Conservation (phyloP, 2,888 invertebrate genomes). For the Tetrapedia diversipes region DNA sequence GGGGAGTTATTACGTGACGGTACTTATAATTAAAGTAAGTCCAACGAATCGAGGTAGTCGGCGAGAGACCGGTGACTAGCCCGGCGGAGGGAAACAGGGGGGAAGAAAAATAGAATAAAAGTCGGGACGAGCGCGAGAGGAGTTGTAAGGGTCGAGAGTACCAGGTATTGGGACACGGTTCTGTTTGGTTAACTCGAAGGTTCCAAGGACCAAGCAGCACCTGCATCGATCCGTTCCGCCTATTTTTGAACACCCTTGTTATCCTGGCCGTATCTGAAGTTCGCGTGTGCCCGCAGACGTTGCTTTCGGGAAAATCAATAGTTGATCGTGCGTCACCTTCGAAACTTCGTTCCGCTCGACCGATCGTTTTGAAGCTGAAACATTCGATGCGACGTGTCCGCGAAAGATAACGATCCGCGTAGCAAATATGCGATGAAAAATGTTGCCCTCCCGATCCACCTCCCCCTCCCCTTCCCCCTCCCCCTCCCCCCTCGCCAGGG, state of each 20-base stretch:
- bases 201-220: slow-evolving; percentile 61
- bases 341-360: slow-evolving; percentile 34
- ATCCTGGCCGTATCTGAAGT: slow-evolving; percentile 68
- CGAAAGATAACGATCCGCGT: slow-evolving; percentile 26
- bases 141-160: background rate
- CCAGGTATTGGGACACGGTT: slow-evolving; percentile 29
- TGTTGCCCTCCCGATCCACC: background rate
- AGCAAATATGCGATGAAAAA: slow-evolving; percentile 16
- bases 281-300: slow-evolving; percentile 54
- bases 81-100: background rate
- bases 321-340: slow-evolving; percentile 54
- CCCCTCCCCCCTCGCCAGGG: too few relatives aligned
- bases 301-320: slow-evolving; percentile 60
- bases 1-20: slow-evolving; percentile 26
- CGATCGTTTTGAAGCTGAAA: slow-evolving; percentile 23
- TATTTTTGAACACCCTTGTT: slow-evolving; percentile 75
- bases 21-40: slow-evolving; percentile 28
- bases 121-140: slow-evolving; percentile 22
- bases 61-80: background rate
- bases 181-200: slow-evolving; percentile 45
- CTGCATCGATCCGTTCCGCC: slow-evolving; percentile 72
- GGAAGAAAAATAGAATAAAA: slow-evolving; percentile 15
- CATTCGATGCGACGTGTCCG: slow-evolving; percentile 9
- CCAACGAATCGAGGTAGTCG: background rate
- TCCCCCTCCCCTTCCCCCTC: too few relatives aligned